These are phyloP conservation scores for Neodiprion virginianus DNA, from an alignment of 1,140 invertebrate species.

Conservation along the genomic window DNA sequence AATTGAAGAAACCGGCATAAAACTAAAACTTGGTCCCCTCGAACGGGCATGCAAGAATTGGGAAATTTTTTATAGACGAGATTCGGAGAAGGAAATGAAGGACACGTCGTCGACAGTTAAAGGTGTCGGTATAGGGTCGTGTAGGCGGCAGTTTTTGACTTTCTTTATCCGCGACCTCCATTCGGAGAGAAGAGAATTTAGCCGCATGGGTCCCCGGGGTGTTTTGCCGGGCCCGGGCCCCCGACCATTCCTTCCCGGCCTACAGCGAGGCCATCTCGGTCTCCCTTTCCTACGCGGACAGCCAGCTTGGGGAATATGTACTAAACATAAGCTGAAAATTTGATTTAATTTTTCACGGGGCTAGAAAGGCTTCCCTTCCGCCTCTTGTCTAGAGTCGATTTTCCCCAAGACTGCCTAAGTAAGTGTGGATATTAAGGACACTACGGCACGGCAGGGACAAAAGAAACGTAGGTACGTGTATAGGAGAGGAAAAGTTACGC, in stretches of 20 bases:
- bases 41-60: too few species aligned
- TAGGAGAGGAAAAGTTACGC: too few species aligned
- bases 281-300: neutral
- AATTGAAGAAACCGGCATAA: too few species aligned
- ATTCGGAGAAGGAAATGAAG: too few species aligned
- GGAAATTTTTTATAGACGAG: too few species aligned
- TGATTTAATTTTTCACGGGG: neutral
- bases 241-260: neutral
- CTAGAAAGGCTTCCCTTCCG: too few species aligned
- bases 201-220: neutral
- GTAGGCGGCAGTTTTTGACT: neutral
- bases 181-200: constrained; percentile 3
- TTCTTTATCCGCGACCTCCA: neutral
- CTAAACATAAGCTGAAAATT: neutral
- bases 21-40: too few species aligned
- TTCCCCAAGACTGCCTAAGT: too few species aligned
- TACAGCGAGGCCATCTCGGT: neutral
- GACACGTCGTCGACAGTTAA: neutral
- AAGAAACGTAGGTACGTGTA: too few species aligned
- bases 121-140: neutral
- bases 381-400: too few species aligned
- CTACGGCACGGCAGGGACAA: too few species aligned
- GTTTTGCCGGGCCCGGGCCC: neutral
- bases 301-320: neutral
- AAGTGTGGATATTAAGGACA: too few species aligned